Evolutionary conservation across 64 coral and sea anemone species (phyloP), one percentile per base, ranked within the genome.

Genomic region (Montipora capricornis): DNA sequence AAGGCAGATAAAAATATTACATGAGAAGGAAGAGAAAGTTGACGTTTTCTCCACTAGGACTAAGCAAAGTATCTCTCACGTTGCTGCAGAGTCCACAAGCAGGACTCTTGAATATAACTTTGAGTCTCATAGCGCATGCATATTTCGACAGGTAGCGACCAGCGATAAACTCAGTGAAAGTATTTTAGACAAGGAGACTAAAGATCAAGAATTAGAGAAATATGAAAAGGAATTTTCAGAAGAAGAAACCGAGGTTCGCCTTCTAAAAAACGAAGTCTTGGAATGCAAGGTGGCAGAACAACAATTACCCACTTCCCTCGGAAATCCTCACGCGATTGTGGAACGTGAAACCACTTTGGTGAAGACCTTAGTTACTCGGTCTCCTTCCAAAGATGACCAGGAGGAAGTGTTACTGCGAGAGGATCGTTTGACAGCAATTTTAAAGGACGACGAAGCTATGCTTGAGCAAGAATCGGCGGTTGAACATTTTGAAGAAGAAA

Each of bases 401-500:
- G 84, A 93, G 74, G 76, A 80, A 59, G 22, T 80, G 4, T 57
- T 80, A 44, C 49, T 78, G 76, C 50, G 73, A 26, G 80, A 92
- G 37, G 85, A 87, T 53, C 51, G 77, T 6, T 61, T 87, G 12
- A 80, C 83, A 3, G 75, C 49, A 15, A 80, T 73, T 20, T 64
- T 93, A 75, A 49, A 66, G 52, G 60, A 84, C 14, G 91, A 93
- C 80, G 78, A 96, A 20, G 59, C 48, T 17, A 80, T 78, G 16
- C 77, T 82, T 51, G 78, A 76, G 17, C 47, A 90, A 22, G 29
- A 75, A 74, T 69, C 87, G 51, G n/a, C 58, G 53, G 73, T 22
- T 6, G 22, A 77, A 22, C 22, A 20, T 20, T 92, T 92, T 88
- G 75, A 94, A 71, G 73, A 98, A 62, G 96, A 98, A 77, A 87